phyloP scores from a whole-genome alignment of 2,888 invertebrate species.

The Neoitamus cyanurus region DNA sequence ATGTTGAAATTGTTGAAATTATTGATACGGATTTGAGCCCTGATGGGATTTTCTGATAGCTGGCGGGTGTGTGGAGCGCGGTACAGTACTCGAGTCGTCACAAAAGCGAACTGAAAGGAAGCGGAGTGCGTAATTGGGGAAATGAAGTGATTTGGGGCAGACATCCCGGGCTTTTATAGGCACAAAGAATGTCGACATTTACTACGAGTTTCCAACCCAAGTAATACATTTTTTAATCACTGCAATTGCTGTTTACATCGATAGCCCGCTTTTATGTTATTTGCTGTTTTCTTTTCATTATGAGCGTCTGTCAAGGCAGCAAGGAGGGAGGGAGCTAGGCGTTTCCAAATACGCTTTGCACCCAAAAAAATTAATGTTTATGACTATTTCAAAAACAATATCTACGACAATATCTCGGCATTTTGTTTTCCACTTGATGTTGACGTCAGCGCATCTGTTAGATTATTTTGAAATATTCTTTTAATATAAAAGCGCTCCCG shows the following conservation, averaged over 20 bases:
- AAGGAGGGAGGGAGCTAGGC: too few species aligned
- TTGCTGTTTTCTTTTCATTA: too few species aligned
- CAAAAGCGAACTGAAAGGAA: background rate
- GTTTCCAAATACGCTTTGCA: background rate
- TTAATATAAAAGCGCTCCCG: background rate
- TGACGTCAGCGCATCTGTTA: background rate
- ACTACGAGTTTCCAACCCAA: background rate
- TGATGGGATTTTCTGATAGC: background rate
- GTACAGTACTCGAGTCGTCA: background rate
- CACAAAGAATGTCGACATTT: background rate
- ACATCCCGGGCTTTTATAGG: background rate
- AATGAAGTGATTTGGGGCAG: background rate
- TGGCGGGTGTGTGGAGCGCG: background rate
- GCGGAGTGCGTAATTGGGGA: background rate
- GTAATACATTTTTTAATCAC: background rate
- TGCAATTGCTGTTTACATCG: background rate
- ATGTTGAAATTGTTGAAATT: background rate
- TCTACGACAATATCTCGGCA: background rate
- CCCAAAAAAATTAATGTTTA: background rate
- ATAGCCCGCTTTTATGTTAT: background rate
- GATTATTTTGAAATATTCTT: background rate
- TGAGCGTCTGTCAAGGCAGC: background rate
- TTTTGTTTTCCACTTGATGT: background rate
- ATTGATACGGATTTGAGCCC: background rate
- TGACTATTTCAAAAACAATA: background rate